Percentiles rank a stretch among this genome's conserved stretches.
These are phyloP conservation scores for Mantis religiosa DNA, from an alignment of 2,888 invertebrate species.

Conservation along the genomic window DNA sequence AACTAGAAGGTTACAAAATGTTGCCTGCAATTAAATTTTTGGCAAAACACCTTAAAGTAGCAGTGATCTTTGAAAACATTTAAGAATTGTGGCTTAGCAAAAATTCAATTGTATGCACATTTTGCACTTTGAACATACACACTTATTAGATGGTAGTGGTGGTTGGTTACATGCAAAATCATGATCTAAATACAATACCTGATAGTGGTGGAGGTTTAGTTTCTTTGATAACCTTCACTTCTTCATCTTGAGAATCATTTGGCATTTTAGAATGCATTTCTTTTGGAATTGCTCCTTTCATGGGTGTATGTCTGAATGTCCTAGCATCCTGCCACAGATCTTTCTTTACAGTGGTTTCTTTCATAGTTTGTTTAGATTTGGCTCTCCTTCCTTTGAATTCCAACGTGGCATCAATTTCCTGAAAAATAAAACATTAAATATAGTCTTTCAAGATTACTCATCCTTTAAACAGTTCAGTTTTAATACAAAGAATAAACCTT, in stretches of 20 bases:
- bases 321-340: not conserved
- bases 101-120: too few relatives aligned
- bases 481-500: too few relatives aligned
- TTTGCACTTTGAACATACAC: too few relatives aligned
- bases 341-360: not conserved
- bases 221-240: not conserved
- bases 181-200: not conserved
- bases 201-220: not conserved
- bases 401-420: not conserved
- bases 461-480: too few relatives aligned
- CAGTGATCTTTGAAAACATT: too few relatives aligned
- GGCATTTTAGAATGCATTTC: not conserved
- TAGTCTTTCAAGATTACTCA: too few relatives aligned
- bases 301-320: not conserved
- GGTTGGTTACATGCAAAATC: too few relatives aligned
- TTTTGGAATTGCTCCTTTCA: not conserved
- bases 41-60: too few relatives aligned
- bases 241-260: not conserved
- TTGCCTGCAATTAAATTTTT: too few relatives aligned
- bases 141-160: too few relatives aligned
- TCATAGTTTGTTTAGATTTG: not conserved
- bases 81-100: too few relatives aligned
- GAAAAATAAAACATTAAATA: not conserved
- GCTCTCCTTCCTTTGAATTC: not conserved
- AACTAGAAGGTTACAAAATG: too few relatives aligned